phyloP scores from a whole-genome alignment of 2,888 invertebrate species.

The Blera fallax region DNA sequence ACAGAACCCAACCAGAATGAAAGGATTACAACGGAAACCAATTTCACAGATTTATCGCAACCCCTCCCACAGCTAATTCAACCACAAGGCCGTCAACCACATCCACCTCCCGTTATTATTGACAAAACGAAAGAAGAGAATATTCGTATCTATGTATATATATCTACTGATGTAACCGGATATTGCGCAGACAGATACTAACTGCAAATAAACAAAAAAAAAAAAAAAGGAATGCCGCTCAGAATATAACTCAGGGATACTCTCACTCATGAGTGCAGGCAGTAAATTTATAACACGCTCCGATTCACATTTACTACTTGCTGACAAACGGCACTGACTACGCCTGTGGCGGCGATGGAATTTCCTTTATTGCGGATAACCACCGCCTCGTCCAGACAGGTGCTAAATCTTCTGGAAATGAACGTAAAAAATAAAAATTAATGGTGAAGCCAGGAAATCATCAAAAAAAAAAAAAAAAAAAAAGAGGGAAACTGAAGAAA shows the following conservation, averaged over 20 bases:
- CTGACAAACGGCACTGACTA: slow-evolving; percentile 54
- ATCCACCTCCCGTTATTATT: slow-evolving; percentile 46
- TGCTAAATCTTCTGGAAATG: slow-evolving; percentile 68
- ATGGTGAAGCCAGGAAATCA: slow-evolving; percentile 51
- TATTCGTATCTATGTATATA: background rate
- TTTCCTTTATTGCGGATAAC: slow-evolving; percentile 65
- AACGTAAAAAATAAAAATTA: slow-evolving; percentile 58
- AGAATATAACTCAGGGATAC: slow-evolving; percentile 60
- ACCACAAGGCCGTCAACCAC: slow-evolving; percentile 50
- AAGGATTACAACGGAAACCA: slow-evolving; percentile 52
- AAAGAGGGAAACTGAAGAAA: slow-evolving; percentile 12
- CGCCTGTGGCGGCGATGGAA: slow-evolving; percentile 25
- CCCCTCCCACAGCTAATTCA: slow-evolving; percentile 17
- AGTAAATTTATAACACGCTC: slow-evolving; percentile 70
- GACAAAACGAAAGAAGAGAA: slow-evolving; percentile 29
- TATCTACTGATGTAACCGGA: slow-evolving; percentile 40
- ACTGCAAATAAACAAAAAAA: slow-evolving; percentile 49
- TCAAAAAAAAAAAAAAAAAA: slow-evolving; percentile 2
- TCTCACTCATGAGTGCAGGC: slow-evolving; percentile 45
- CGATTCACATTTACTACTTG: slow-evolving; percentile 61
- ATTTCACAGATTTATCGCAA: slow-evolving; percentile 27
- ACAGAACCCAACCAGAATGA: slow-evolving; percentile 10
- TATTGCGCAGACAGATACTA: slow-evolving; percentile 57
- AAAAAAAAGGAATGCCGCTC: slow-evolving; percentile 19
- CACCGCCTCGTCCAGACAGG: slow-evolving; percentile 59